phyloP scores from a whole-genome alignment of 2,888 invertebrate species.

The Calameuta pallipes region DNA sequence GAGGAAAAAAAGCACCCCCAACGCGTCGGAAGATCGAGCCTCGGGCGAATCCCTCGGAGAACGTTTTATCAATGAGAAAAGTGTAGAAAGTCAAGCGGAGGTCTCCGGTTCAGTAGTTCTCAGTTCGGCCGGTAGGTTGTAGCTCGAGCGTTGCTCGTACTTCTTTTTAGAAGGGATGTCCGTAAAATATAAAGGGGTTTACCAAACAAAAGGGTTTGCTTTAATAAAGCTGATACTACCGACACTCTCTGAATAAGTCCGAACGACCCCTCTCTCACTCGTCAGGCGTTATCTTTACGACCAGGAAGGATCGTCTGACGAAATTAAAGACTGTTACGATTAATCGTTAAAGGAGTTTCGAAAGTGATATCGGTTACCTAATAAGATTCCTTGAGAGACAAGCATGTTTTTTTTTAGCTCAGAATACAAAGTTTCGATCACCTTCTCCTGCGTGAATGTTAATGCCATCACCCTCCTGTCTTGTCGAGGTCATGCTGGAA shows the following conservation, averaged over 20 bases:
- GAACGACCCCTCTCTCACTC: neutral
- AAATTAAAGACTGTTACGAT: neutral
- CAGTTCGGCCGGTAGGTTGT: neutral
- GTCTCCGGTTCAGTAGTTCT: neutral
- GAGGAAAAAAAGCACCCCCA: neutral
- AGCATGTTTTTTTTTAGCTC: neutral
- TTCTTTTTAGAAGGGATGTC: slow-evolving; percentile 2
- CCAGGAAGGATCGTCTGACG: neutral
- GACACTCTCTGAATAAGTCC: neutral
- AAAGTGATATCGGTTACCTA: neutral
- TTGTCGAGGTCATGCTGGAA: neutral
- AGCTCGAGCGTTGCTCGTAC: neutral
- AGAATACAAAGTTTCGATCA: neutral
- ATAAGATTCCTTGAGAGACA: neutral
- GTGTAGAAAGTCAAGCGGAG: neutral
- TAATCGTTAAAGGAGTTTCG: neutral
- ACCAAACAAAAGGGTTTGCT: slow-evolving; percentile 29
- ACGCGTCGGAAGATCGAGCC: neutral
- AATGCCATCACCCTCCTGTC: neutral
- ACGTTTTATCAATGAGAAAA: neutral
- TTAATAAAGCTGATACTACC: slow-evolving; percentile 15
- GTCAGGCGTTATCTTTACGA: neutral
- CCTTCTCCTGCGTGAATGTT: neutral
- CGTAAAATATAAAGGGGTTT: slow-evolving; percentile 27
- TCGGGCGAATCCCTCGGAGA: neutral